Evolutionary conservation across 2,797 vertebrate genomes (phyloP), one percentile per base, ranked within the genome.

Genomic region (Diglossa cyanea): DNA sequence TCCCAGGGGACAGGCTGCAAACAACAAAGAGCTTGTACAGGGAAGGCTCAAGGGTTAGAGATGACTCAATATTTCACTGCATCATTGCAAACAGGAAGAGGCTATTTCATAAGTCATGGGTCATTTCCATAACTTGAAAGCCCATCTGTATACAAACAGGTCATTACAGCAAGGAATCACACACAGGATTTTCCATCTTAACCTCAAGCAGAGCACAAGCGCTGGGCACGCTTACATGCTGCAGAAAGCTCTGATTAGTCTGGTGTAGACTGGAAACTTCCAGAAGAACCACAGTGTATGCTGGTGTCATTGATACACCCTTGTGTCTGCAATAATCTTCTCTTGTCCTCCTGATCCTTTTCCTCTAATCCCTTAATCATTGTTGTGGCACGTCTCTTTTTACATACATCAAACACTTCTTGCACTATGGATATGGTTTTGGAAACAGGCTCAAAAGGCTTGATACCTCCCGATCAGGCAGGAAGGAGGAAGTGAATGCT

Each of bases 51-150:
- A 63, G 57, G 42, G 17, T 61, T 72, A 74, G 47, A 68, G 62
- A 68, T 94, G 88, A 95, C 63, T 95, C 89, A 87, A 0, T 77
- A 80, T 31, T 67, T 63, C 88, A 89, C 45, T 44, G 31, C 61
- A 80, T 74, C 50, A 40, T 0, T 79, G 65, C 86, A 79, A 92
- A 85, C 91, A 93, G 94, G 94, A 96, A 95, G 78, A 89, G 61
- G 68, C 53, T 77, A 25, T 74, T 93, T 92, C 73, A 40, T 65
- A 95, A 92, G 66, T 87, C 92, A 86, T 6, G 9, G 86, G 77
- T 73, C 47, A 91, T 90, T 87, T 85, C 44, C 75, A 68, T 74
- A 74, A 76, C 57, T 54, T 79, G 53, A 84, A 90, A 94, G 60
- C 45, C 74, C 39, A 17, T 71, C 20, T 14, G 31, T 33, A 5